Conservation (phyloP, 2,113 vertebrate species). For the Osmerus mordax region DNA sequence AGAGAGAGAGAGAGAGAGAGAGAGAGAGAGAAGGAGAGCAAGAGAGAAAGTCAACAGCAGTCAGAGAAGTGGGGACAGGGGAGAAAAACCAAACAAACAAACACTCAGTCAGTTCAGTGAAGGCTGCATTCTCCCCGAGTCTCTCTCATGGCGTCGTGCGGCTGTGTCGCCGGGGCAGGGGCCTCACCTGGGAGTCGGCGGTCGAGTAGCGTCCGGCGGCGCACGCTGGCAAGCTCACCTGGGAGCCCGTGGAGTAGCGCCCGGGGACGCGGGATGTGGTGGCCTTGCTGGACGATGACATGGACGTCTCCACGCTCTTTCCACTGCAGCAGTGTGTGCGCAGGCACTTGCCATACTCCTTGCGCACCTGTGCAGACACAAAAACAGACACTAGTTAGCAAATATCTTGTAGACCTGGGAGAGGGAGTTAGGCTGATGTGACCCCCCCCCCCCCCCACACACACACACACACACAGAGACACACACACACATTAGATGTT, state of each 20-base stretch:
- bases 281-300: constrained; percentile 94
- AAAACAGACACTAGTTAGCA: background rate
- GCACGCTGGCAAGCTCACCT: constrained; percentile 85
- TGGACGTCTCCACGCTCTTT: constrained; percentile 95
- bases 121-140: too few relatives aligned
- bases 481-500: too few relatives aligned
- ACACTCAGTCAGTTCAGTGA: too few relatives aligned
- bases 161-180: constrained; percentile 9
- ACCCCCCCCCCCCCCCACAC: too few relatives aligned
- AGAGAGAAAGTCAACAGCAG: background rate
- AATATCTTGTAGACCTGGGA: too few relatives aligned
- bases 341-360: constrained; percentile 97
- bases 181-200: constrained; percentile 72
- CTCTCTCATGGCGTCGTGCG: background rate
- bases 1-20: constrained; percentile 14
- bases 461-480: too few relatives aligned
- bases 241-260: constrained; percentile 95
- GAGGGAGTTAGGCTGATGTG: too few relatives aligned
- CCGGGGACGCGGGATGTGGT: constrained; percentile 91
- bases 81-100: constrained; percentile 14
- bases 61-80: constrained; percentile 9
- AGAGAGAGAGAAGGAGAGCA: constrained; percentile 22
- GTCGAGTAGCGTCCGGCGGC: constrained; percentile 71
- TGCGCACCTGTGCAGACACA: constrained; percentile 80
- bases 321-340: constrained; percentile 96